phyloP scores from a whole-genome alignment of 2,888 invertebrate species.

The Eulithis prunata region DNA sequence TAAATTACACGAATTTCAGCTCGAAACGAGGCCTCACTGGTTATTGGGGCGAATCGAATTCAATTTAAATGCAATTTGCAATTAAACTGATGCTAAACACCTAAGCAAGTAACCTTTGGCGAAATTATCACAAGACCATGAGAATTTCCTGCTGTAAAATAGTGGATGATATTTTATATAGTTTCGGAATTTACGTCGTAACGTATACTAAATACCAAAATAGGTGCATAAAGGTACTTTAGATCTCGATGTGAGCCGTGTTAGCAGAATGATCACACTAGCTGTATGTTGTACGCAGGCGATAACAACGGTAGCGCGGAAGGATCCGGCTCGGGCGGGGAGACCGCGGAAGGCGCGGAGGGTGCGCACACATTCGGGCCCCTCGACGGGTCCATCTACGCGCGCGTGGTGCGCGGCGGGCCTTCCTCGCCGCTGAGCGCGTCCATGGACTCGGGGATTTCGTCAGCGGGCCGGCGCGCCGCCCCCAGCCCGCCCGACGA shows the following conservation, averaged over 20 bases:
- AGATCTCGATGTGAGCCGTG: too few species aligned
- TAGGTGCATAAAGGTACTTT: too few species aligned
- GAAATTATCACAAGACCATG: too few species aligned
- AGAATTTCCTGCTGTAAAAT: too few species aligned
- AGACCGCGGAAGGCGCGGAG: slow-evolving; percentile 74
- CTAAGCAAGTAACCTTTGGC: slow-evolving; percentile 2
- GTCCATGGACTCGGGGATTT: slow-evolving; percentile 96
- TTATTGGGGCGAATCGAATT: slow-evolving; percentile 68
- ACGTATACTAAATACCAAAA: too few species aligned
- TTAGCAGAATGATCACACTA: not conserved
- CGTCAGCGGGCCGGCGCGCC: slow-evolving; percentile 87
- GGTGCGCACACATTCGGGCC: slow-evolving; percentile 91
- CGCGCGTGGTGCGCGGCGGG: slow-evolving; percentile 85
- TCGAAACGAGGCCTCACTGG: slow-evolving; percentile 44
- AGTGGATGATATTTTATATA: too few species aligned
- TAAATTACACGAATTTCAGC: slow-evolving; percentile 47
- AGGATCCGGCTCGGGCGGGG: slow-evolving; percentile 76
- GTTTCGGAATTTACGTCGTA: too few species aligned
- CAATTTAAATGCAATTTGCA: slow-evolving; percentile 71
- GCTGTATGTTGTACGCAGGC: slow-evolving; percentile 65
- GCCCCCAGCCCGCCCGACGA: slow-evolving; percentile 85
- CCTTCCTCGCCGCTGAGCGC: slow-evolving; percentile 90
- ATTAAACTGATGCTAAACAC: slow-evolving; percentile 62
- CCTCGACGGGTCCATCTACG: slow-evolving; percentile 95
- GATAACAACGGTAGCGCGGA: slow-evolving; percentile 83